phyloP scores from a whole-genome alignment of 2,797 vertebrate species.

The Danio kyathit region DNA sequence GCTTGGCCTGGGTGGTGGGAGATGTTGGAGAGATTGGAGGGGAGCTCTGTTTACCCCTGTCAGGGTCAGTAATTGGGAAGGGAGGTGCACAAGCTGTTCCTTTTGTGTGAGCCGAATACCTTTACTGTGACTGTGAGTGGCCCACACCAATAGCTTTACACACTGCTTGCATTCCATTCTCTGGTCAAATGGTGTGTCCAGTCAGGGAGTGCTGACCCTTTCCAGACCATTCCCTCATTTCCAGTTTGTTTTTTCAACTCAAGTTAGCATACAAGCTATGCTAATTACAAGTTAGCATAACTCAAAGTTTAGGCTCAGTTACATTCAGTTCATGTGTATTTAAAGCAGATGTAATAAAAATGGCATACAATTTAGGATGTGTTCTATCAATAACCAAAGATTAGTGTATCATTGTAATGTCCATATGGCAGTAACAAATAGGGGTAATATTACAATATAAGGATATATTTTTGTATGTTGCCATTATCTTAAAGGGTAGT shows the following conservation, averaged over 20 bases:
- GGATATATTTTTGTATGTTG: too few relatives aligned
- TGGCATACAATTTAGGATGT: too few relatives aligned
- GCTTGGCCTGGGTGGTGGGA: conserved; percentile 30
- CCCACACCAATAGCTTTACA: conserved; percentile 29
- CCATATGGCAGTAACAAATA: too few relatives aligned
- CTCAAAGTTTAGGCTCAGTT: not conserved
- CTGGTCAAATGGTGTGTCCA: conserved; percentile 18
- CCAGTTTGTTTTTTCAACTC: not conserved
- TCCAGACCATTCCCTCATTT: conserved; percentile 10
- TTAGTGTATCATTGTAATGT: too few relatives aligned
- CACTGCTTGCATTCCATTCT: conserved; percentile 26
- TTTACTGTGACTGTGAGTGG: conserved; percentile 37
- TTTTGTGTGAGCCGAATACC: conserved; percentile 54
- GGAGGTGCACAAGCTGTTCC: conserved; percentile 55
- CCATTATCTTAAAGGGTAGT: too few relatives aligned
- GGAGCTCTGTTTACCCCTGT: conserved; percentile 64
- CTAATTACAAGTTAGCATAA: not conserved
- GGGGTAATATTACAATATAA: too few relatives aligned
- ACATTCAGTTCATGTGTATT: too few relatives aligned
- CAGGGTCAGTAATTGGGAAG: conserved; percentile 62
- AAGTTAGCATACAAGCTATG: too few relatives aligned
- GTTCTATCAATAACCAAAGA: too few relatives aligned
- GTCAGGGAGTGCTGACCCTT: conserved; percentile 11
- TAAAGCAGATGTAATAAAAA: too few relatives aligned
- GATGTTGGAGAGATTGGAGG: conserved; percentile 35